Conservation (phyloP, 2,113 vertebrate genomes). For the Drymodes brunneopygia region DNA sequence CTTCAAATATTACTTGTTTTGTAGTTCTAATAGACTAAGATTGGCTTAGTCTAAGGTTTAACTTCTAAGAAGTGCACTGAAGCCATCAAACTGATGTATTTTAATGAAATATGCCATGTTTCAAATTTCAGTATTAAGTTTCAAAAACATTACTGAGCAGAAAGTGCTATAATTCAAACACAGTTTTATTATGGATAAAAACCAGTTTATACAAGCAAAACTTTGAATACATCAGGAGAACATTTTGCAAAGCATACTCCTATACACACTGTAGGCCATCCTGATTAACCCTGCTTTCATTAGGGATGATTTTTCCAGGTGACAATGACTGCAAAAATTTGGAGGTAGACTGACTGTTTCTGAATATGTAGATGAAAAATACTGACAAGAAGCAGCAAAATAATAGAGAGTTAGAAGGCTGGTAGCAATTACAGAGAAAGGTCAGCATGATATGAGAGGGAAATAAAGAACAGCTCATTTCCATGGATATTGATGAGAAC, state of each 20-base stretch:
- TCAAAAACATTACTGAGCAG: not conserved
- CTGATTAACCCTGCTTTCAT: not conserved
- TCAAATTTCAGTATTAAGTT: not conserved
- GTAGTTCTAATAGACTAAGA: not conserved
- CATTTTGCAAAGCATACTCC: not conserved
- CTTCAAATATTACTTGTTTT: not conserved
- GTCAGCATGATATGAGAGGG: not conserved
- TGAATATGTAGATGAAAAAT: not conserved
- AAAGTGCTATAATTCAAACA: not conserved
- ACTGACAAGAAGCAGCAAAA: not conserved
- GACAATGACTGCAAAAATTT: not conserved
- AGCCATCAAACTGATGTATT: not conserved
- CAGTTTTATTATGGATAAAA: not conserved
- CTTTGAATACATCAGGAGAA: not conserved
- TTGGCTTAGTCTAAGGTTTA: not conserved
- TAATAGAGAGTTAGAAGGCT: not conserved
- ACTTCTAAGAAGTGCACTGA: not conserved
- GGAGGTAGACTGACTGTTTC: not conserved
- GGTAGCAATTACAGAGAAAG: not conserved
- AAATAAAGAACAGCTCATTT: not conserved
- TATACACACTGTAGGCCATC: not conserved
- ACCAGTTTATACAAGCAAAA: not conserved
- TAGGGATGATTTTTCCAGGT: not conserved
- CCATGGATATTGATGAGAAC: not conserved
- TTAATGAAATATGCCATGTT: not conserved